Conservation (phyloP, 2,113 vertebrate species). For the Ardeotis arabs region DNA sequence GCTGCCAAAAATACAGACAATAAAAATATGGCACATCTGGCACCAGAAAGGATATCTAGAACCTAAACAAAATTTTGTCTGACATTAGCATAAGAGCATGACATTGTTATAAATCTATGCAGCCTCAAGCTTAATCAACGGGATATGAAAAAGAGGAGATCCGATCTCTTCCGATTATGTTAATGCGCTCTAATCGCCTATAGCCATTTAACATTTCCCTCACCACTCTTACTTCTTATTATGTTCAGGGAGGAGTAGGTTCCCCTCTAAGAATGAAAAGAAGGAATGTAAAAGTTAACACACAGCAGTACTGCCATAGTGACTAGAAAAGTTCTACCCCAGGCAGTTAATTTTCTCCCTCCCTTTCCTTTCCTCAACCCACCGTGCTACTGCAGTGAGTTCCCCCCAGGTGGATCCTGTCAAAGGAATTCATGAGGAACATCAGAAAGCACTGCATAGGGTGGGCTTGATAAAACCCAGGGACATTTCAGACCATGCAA, state of each 20-base stretch:
- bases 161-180: neutral
- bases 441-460: neutral
- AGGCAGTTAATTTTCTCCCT: neutral
- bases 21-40: neutral
- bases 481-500: neutral
- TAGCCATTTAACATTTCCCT: constrained; percentile 10
- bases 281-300: neutral
- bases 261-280: neutral
- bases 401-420: neutral
- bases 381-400: neutral
- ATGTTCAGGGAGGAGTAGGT: neutral
- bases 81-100: neutral
- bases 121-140: neutral
- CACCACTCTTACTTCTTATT: neutral
- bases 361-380: neutral
- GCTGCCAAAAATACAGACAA: neutral
- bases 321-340: neutral
- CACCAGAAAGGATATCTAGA: neutral
- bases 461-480: neutral
- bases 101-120: neutral
- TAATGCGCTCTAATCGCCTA: neutral
- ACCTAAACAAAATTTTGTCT: neutral
- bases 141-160: neutral
- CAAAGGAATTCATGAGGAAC: neutral
- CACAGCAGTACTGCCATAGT: neutral